Percentiles rank a stretch among this genome's conserved stretches.
Evolutionary conservation across 2,888 invertebrate genomes (phyloP).

Genomic region (Ochropleura plecta): DNA sequence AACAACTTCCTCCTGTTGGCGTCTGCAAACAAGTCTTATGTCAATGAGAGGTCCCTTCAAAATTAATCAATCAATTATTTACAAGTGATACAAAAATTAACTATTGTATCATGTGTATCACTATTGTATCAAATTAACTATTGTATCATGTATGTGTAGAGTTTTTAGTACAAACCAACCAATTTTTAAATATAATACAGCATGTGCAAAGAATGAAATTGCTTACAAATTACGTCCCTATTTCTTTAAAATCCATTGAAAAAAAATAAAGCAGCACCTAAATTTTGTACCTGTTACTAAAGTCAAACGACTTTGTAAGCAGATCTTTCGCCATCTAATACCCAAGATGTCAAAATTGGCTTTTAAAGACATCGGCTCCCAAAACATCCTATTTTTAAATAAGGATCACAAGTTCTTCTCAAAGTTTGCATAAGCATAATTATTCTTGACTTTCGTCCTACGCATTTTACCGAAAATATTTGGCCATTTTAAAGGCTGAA

Average conservation of each 20-base stretch:
- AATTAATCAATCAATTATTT: slow-evolving; percentile 11
- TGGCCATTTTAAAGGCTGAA: slow-evolving; percentile 42
- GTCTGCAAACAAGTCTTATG: too few species aligned
- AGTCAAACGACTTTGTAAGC: slow-evolving; percentile 22
- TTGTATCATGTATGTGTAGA: too few species aligned
- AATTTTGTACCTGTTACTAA: neutral
- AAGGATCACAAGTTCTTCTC: slow-evolving; percentile 24
- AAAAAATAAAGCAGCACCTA: neutral
- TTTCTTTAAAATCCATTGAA: neutral
- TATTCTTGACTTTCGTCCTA: slow-evolving; percentile 39
- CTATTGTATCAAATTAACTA: too few species aligned
- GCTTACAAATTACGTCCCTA: too few species aligned
- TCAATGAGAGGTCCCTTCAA: neutral
- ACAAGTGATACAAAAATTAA: neutral
- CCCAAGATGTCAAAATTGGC: slow-evolving; percentile 34
- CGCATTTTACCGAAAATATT: slow-evolving; percentile 54
- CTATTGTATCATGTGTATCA: too few species aligned
- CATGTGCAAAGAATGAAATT: neutral
- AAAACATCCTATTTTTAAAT: slow-evolving; percentile 35
- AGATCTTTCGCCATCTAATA: slow-evolving; percentile 39
- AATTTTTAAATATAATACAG: neutral
- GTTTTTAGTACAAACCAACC: neutral
- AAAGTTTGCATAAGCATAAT: slow-evolving; percentile 45
- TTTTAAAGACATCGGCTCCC: slow-evolving; percentile 23
- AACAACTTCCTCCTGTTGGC: too few species aligned